These are phyloP conservation scores for Protonemura montana DNA, from an alignment of 2,888 invertebrate genomes.

Conservation along the genomic window DNA sequence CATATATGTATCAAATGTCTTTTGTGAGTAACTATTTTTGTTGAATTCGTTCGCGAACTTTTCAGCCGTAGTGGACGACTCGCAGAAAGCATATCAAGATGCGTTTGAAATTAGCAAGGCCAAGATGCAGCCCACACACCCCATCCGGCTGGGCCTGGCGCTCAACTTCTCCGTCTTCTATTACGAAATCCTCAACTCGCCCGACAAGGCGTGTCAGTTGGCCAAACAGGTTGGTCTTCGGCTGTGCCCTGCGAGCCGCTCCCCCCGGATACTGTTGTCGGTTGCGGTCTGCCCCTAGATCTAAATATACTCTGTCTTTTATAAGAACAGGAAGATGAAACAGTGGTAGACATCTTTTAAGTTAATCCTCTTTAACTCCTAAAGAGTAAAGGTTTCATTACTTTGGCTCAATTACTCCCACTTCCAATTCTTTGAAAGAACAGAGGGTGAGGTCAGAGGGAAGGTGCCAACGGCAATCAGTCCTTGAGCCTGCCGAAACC, in stretches of 20 bases:
- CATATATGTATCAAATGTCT: conserved; percentile 28
- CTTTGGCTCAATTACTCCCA: too few species aligned
- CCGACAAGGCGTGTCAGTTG: conserved; percentile 92
- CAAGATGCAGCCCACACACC: conserved; percentile 98
- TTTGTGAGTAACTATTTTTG: conserved; percentile 42
- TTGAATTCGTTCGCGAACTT: conserved; percentile 45
- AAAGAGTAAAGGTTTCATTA: too few species aligned
- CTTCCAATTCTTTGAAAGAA: too few species aligned
- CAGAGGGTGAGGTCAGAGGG: too few species aligned
- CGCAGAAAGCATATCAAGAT: conserved; percentile 96
- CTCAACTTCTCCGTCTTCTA: conserved; percentile 99
- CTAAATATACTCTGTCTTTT: too few species aligned
- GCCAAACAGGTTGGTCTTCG: conserved; percentile 82
- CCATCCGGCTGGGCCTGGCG: conserved; percentile 96
- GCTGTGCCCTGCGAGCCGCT: conserved; percentile 53
- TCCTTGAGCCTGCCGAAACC: too few species aligned
- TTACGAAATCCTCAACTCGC: conserved; percentile 97
- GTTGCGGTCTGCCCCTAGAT: too few species aligned
- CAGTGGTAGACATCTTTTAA: too few species aligned
- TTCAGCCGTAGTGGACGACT: conserved; percentile 92
- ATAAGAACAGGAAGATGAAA: too few species aligned
- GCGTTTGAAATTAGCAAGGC: conserved; percentile 96
- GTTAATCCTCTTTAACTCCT: too few species aligned
- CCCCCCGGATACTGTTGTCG: too few species aligned
- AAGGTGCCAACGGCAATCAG: too few species aligned